Base-by-base conservation (phyloP, 2,113 vertebrate species). In the Atlantisia rogersi region DNA sequence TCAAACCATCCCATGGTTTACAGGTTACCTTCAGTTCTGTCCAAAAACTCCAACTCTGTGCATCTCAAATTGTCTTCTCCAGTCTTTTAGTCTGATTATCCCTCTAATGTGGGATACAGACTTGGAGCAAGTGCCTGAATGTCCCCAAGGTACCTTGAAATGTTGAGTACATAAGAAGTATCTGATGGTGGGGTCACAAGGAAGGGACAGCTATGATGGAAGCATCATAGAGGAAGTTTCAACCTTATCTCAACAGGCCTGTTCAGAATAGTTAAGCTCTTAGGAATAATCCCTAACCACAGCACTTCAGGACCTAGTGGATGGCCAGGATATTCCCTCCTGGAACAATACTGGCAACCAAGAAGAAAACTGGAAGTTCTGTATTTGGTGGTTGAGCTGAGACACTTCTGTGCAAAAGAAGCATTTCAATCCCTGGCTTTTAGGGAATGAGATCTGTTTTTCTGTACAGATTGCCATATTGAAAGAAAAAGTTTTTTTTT, bases 41-140 rank as follows among this genome's bases (percentile, higher is more conserved):
- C 19, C 46, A 58, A 26, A 46, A 67, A 7, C 9, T 48, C 58
- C 1, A 3, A 31, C 26, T 26, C 35, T 65, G 18, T 32, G 25
- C 37, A 44, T 64, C 48, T 39, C 31, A 64, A 68, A 64, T 29
- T 4, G 16, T 18, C n/a, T 80, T 4, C 2, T 37, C 3, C 53
- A 9, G n/a, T 3, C 8, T 48, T 81, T 53, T 22, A 11, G 5
- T 46, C 63, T 35, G 21, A n/a, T 39, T 24, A 20, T 48, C 24
- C 50, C 48, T 48, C 48, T 48, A 48, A 29, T 0, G 3, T 9
- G 14, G 16, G 42, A 71, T 12, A 12, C 2, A 4, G 39, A 8
- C 46, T 39, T 19, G 10, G 37, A 60, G 74, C 20, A 46, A 78
- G 42, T 1, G 1, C 37, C 35, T 7, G 46, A 35, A 53, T 53